Base-by-base conservation (phyloP, 2,888 invertebrate genomes). In the Lithodes maja region DNA sequence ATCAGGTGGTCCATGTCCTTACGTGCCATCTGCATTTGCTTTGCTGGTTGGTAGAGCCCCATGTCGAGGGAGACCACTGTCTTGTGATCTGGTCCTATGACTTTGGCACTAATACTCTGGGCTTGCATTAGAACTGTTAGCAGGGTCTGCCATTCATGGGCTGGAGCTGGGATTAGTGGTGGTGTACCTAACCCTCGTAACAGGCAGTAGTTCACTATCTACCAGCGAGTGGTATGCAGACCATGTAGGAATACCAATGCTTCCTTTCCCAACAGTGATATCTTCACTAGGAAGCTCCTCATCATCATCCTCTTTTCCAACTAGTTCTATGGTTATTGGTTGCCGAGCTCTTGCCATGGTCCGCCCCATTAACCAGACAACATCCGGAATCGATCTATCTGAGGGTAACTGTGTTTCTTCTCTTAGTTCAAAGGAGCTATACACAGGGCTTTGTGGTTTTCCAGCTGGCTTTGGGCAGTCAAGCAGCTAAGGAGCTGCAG, bases 391-490 rank as follows among this genome's bases (percentile, higher is more conserved):
- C n/a, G n/a, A 5, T 9, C 3, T 17, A 74, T 15, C n/a, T 74
- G 3, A n/a, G n/a, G 15, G 5, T 12, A 12, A 12, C 5, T 68
- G 5, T 68, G 68, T 68, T 12, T 68, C 7, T 68, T 9, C 68
- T 68, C 12, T 5, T 12, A 68, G 5, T 68, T 12, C 5, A 74
- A 17, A 74, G 17, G 74, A 74, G n/a, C 7, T 5, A 74, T 74
- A n/a, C 7, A 15, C 17, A 74, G 74, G 74, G 17, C 74, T 74
- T 15, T 3, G 74, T n/a, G 74, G 74, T 17, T 74, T 74, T 74
- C n/a, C 74, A n/a, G 74, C 3, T 74, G 78, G 78, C n/a, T 78
- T 78, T 9, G 78, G 78, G n/a, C 52, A 78, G 49, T 78, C 78
- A 3, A 78, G 2, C 2, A 78, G 52, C 3, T 7, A 9, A n/a